Conservation (phyloP, 2,113 vertebrate genomes). For the Arizona elegans region DNA sequence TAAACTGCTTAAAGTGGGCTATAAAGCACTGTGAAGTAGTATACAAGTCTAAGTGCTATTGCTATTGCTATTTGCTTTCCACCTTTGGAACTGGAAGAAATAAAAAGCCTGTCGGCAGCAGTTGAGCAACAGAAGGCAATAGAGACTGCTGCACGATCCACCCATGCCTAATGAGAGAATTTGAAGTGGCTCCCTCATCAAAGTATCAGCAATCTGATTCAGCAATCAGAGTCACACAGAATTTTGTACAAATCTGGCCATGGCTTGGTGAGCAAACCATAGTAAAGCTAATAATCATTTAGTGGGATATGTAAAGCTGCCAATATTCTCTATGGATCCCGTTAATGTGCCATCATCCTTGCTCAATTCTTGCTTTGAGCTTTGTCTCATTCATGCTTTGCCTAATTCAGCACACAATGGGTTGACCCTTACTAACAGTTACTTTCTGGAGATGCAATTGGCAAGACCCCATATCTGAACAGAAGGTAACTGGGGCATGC, state of each 20-base stretch:
- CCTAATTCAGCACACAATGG: neutral
- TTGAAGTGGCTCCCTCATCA: neutral
- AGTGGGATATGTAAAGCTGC: neutral
- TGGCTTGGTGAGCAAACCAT: neutral
- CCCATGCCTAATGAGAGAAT: neutral
- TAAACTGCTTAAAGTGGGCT: no score
- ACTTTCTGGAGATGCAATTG: neutral
- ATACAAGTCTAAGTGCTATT: no score
- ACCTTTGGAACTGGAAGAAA: neutral
- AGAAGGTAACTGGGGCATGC: neutral
- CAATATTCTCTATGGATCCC: neutral
- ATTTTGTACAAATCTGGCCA: neutral
- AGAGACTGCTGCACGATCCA: neutral
- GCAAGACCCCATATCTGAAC: neutral
- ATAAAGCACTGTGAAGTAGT: no score
- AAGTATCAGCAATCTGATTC: neutral
- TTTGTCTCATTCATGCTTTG: neutral
- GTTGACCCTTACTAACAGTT: neutral
- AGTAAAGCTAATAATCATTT: neutral
- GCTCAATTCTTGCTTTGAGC: neutral
- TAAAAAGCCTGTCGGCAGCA: neutral
- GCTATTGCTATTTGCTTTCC: neutral
- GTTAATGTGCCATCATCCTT: neutral
- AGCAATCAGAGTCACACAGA: neutral
- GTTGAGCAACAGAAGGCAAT: neutral